A percentile compares a stretch with the other conserved stretches of the same genome.
Evolutionary conservation across 1,140 invertebrate species (phyloP).

Genomic region (Chelonus insularis): DNA sequence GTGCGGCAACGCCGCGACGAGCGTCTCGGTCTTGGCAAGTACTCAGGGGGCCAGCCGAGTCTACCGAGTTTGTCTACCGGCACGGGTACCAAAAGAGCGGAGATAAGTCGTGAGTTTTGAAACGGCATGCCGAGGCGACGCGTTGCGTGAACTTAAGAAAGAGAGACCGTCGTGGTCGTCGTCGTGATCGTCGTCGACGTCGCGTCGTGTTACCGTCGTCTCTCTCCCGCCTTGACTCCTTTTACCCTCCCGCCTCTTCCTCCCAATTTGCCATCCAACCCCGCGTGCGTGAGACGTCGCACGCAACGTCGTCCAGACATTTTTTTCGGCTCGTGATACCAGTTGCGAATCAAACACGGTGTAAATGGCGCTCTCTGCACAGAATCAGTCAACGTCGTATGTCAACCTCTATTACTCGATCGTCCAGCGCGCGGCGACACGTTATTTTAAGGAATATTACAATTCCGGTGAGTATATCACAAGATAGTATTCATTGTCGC

Average conservation of each 20-base stretch:
- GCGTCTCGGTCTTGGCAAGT: constrained; percentile 53
- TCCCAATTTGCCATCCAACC: constrained; percentile 13
- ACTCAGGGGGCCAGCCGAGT: constrained; percentile 52
- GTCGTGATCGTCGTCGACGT: constrained; percentile 8
- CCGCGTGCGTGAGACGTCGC: constrained; percentile 26
- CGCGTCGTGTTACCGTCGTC: constrained; percentile 21
- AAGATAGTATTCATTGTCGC: not conserved
- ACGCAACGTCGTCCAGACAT: constrained; percentile 29
- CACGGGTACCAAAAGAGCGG: constrained; percentile 54
- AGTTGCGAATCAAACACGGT: constrained; percentile 38
- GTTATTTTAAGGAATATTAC: constrained; percentile 62
- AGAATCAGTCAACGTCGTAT: constrained; percentile 59
- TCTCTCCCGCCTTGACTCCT: not conserved
- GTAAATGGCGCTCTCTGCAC: constrained; percentile 62
- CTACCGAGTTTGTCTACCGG: constrained; percentile 58
- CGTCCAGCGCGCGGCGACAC: constrained; percentile 59
- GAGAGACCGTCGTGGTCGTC: constrained; percentile 20
- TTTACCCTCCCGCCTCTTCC: constrained; percentile 1
- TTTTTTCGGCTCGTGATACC: constrained; percentile 24
- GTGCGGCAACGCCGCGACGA: constrained; percentile 50
- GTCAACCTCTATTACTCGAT: constrained; percentile 61
- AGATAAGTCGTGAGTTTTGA: constrained; percentile 38
- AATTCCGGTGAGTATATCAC: constrained; percentile 58
- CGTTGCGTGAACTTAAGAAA: constrained; percentile 15
- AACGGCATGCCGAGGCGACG: constrained; percentile 25